Base-by-base conservation (phyloP, 2,113 vertebrate genomes). In the Camelus dromedarius region DNA sequence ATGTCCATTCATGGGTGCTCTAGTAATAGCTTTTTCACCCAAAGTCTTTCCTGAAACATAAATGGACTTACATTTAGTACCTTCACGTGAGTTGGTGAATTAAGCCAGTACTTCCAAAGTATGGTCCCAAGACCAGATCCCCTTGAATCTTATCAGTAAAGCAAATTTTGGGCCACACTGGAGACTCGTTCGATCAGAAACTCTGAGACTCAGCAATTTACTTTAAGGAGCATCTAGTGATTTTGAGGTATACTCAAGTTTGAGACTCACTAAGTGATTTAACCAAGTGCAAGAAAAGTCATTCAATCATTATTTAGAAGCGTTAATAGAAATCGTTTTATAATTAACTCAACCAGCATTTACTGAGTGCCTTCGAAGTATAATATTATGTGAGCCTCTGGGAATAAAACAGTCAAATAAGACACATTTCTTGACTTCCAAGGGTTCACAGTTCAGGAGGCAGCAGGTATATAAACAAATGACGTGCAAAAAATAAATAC, bases 1-100 rank as follows among this genome's bases (percentile, higher is more conserved):
- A 87, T 99, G 98, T 92, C 99, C 99, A 98, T 99, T 99, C 58
- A 35, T 94, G 1, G 99, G 99, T 94, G 99, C 99, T 98, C 99
- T 94, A 2, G 95, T 97, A 97, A 99, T 97, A 24, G 99, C 99
- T 97, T 99, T 99, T 97, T 99, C 99, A 88, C 99, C 99, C 93
- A 99, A 96, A 66, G 92, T 97, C 96, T 99, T 99, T 88, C 99
- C 99, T 99, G 96, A 70, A 98, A 98, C 97, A 64, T 13, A 76
- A 98, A 95, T 72, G 91, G 94, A 38, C 35, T 54, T 77, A 70
- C 0, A n/a, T 9, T 97, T 87, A 95, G 24, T 42, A 66, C 19
- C 38, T 60, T 75, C 32, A n/a, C 64, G 42, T 64, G 52, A 92
- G 38, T 28, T 87, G 46, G 58, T 28, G 60, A 89, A 77, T 80